phyloP scores from a whole-genome alignment of 2,113 vertebrate species.

The Equus quagga region DNA sequence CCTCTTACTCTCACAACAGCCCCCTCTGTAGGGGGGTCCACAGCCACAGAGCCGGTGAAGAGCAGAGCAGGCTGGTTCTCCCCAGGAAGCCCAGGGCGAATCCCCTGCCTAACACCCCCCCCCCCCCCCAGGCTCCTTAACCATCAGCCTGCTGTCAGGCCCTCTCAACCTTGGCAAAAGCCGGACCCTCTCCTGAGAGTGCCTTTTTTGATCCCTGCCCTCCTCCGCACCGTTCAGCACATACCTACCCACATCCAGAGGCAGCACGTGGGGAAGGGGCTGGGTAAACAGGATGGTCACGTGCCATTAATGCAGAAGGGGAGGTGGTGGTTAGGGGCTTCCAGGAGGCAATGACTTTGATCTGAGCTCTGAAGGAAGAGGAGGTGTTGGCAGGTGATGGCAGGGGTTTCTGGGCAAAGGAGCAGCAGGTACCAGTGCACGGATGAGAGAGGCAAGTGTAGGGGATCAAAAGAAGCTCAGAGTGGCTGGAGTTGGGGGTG shows the following conservation, averaged over 20 bases:
- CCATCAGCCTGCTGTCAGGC: not conserved
- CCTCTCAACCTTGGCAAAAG: not conserved
- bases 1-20: not conserved
- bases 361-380: conserved; percentile 39
- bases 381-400: not conserved
- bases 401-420: conserved; percentile 38
- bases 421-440: not conserved
- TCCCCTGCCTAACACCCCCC: not conserved
- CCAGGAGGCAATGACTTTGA: conserved; percentile 53
- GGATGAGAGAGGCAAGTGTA: not conserved
- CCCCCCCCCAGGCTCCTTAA: not conserved
- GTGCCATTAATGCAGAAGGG: not conserved
- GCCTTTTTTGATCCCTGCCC: not conserved
- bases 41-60: not conserved
- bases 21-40: not conserved
- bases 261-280: not conserved
- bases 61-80: not conserved
- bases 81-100: not conserved
- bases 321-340: not conserved
- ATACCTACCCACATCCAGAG: not conserved
- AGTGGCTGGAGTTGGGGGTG: not conserved
- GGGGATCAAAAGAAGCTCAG: not conserved
- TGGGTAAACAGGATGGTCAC: not conserved
- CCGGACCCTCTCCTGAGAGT: not conserved
- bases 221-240: not conserved